Base-by-base conservation (phyloP, 1,140 invertebrate genomes). In the Laupala kohalensis region DNA sequence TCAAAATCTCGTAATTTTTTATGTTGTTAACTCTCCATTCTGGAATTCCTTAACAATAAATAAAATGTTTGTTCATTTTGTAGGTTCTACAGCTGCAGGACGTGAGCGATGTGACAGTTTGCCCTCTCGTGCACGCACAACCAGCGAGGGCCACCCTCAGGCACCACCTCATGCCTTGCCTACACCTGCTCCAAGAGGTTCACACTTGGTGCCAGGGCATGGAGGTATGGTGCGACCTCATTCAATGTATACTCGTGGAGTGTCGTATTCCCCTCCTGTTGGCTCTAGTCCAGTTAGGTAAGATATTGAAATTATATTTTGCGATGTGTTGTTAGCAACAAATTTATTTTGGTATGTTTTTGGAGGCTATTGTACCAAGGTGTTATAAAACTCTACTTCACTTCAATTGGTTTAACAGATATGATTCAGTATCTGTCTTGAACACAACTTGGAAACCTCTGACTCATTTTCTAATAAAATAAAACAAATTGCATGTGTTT, bases 21-120 rank as follows among this genome's bases (percentile, higher is more conserved):
- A 53, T 13, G 19, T 53, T 53, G 6, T 37, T 37, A 37, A 6
- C 6, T 6, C 6, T 6, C 15, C 15, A 9, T 53, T 53, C 37
- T 53, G 37, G 4, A 53, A 19, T 4, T 53, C 9, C 9, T 53
- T 53, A 19, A 53, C 9, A 53, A 53, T 53, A 13, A 37, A 6
- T 37, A 37, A 53, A 53, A 13, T 53, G 37, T 69, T 72, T 67
- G 26, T 29, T 71, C 70, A 69, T 69, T 73, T 79, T 81, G 6
- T 78, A 84, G 83, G 81, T 29, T 68, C 71, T 6, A 70, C 69
- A 9, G 69, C 62, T n/a, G 53, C 24, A n/a, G 69, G 69, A 19
- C 85, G 92, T 66, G 91, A 92, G 74, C 85, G 91, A 62, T 92
- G 89, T 78, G 92, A 92, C 77, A 92, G 89, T 78, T 86, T 92